A percentile compares a stretch with the other conserved stretches of the same genome.
Evolutionary conservation across 2,888 invertebrate genomes (phyloP).

Genomic region (Gymnocheta viridis): DNA sequence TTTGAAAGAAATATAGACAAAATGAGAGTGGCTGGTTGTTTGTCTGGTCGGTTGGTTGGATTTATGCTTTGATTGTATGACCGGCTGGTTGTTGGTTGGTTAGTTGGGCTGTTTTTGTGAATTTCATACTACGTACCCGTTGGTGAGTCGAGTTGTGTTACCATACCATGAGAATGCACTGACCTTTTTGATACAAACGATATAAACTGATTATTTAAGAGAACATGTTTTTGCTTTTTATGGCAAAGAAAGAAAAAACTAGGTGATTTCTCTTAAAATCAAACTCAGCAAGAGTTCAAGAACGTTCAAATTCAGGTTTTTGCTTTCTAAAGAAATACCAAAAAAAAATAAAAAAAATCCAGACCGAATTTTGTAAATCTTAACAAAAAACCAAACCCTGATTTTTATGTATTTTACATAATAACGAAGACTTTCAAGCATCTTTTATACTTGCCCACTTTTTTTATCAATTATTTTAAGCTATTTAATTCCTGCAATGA

Average conservation of each 20-base stretch:
- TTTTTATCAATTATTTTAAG: not conserved
- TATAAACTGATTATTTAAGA: conserved; percentile 60
- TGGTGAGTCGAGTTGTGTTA: conserved; percentile 49
- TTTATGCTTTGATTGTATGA: conserved; percentile 25
- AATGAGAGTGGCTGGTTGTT: conserved; percentile 25
- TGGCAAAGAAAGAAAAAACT: conserved; percentile 12
- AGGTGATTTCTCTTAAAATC: conserved; percentile 60
- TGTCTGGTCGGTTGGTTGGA: conserved; percentile 31
- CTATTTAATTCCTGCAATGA: conserved; percentile 21
- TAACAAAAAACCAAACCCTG: conserved; percentile 43
- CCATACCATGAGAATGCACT: conserved; percentile 56
- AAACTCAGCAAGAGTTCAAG: conserved; percentile 60
- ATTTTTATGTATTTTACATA: conserved; percentile 40
- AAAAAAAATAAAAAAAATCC: conserved; percentile 51
- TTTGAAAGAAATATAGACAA: conserved; percentile 29
- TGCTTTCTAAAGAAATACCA: conserved; percentile 62
- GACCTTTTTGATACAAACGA: conserved; percentile 57
- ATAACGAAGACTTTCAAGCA: not conserved
- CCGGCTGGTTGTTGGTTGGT: conserved; percentile 6
- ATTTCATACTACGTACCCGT: conserved; percentile 20
- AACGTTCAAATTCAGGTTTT: conserved; percentile 67
- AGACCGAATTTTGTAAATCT: conserved; percentile 35
- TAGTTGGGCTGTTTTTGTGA: conserved; percentile 8
- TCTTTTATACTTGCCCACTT: conserved; percentile 8
- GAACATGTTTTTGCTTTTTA: conserved; percentile 38